Conservation (phyloP, 2,113 vertebrate genomes). For the Gracilinanus agilis region DNA sequence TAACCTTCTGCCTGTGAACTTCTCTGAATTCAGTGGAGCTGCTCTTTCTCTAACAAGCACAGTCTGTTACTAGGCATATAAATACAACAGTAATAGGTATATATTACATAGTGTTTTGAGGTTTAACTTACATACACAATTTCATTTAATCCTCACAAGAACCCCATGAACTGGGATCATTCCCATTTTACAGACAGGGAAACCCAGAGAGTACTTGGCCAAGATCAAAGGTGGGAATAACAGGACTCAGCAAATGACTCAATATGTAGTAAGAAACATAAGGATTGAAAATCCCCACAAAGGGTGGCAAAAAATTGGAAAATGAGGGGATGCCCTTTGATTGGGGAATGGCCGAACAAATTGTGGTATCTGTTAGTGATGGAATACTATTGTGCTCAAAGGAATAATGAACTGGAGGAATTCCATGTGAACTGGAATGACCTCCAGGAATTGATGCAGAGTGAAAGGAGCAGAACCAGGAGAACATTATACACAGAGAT, state of each 20-base stretch:
- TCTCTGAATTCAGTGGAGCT: background rate
- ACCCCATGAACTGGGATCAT: conserved; percentile 17
- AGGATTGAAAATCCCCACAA: background rate
- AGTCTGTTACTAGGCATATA: background rate
- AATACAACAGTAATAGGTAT: background rate
- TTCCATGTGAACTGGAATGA: too few species aligned
- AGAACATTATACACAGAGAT: too few species aligned
- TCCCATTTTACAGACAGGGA: conserved; percentile 15
- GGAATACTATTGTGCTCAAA: too few species aligned
- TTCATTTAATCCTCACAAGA: conserved; percentile 15
- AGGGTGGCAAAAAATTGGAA: too few species aligned
- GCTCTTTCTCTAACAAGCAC: background rate
- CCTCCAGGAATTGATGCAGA: too few species aligned
- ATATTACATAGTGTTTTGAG: background rate
- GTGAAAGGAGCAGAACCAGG: too few species aligned
- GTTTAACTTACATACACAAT: conserved; percentile 18
- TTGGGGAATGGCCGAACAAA: too few species aligned
- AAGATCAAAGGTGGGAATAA: background rate
- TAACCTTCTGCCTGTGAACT: background rate
- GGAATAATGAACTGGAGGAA: too few species aligned
- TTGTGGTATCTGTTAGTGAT: too few species aligned
- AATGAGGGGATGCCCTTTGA: too few species aligned
- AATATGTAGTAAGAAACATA: background rate
- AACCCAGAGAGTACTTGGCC: conserved; percentile 5
- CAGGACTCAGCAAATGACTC: background rate